Base-by-base conservation (phyloP, 2,113 vertebrate species). In the Ceyx margarethae region DNA sequence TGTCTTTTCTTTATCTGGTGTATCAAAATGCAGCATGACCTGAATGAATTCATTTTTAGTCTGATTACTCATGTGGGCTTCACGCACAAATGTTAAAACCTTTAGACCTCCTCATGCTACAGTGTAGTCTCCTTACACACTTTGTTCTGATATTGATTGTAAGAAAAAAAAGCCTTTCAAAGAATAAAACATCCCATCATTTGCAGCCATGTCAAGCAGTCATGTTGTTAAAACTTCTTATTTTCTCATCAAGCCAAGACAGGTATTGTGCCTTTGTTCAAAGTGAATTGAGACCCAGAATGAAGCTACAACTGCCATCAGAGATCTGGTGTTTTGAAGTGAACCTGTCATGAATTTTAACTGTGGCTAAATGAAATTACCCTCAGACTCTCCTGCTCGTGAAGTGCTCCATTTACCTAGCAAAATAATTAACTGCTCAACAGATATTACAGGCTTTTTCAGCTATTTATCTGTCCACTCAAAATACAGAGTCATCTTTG, bases 281-380 rank as follows among this genome's bases (percentile, higher is more conserved):
- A 94, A 93, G n/a, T 15, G 33, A 96, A 69, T 15, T 40, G 42
- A 93, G 79, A 74, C 37, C 5, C 53, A 86, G 54, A 68, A 78
- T 79, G 71, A 95, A 96, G 88, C 45, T 28, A 95, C 73, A 74
- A 86, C 51, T 62, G 75, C 14, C 85, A 91, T 56, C 2, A 8
- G 69, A 95, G 56, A 90, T 62, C 48, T 75, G 48, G 51, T 80
- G 26, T 93, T 95, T 95, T 71, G 94, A 91, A 94, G 43, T 46
- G 79, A 97, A 81, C 61, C 71, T 93, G 71, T 82, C 81, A 91
- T 40, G 77, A 95, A 96, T 96, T 91, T 62, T 85, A 95, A 82
- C 57, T 88, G 67, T 81, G 73, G 74, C 61, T 92, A 83, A 92
- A 86, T 61, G 46, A 90, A 95, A 89, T 85, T 35, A 75, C 62